Evolutionary conservation across 1,140 invertebrate species (phyloP).

Genomic region (Halictus rubicundus): DNA sequence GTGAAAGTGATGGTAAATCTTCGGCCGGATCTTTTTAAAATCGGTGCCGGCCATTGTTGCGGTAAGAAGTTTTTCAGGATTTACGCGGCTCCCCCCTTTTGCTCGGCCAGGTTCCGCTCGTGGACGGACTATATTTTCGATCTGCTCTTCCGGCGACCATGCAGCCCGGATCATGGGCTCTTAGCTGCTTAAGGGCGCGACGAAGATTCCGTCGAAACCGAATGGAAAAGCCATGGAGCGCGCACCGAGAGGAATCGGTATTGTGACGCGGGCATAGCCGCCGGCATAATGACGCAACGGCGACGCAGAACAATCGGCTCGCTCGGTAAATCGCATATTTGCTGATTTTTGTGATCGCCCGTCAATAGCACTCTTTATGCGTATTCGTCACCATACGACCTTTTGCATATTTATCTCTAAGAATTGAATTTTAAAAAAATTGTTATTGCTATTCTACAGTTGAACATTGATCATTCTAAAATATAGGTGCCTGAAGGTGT

Average conservation of each 20-base stretch:
- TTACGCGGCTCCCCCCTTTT: conserved; percentile 30
- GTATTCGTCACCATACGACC: too few species aligned
- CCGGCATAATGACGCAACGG: conserved; percentile 38
- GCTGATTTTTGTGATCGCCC: conserved; percentile 10
- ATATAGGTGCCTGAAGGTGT: too few species aligned
- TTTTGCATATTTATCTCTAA: too few species aligned
- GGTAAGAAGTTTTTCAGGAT: conserved; percentile 77
- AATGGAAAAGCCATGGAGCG: conserved; percentile 38
- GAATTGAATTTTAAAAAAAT: too few species aligned
- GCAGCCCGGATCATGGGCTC: conserved; percentile 63
- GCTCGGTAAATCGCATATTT: conserved; percentile 20
- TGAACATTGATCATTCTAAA: too few species aligned
- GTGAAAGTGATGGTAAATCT: conserved; percentile 77
- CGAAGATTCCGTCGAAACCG: conserved; percentile 2
- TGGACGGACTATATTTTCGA: conserved; percentile 43
- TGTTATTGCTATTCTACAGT: too few species aligned
- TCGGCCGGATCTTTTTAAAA: conserved; percentile 76
- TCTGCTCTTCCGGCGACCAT: conserved; percentile 56
- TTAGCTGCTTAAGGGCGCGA: conserved; percentile 71
- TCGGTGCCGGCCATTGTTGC: conserved; percentile 76
- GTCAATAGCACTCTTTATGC: too few species aligned
- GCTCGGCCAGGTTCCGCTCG: conserved; percentile 5
- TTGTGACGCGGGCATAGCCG: conserved; percentile 34
- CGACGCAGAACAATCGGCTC: conserved; percentile 38
- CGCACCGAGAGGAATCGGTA: conserved; percentile 17